Percentiles rank a stretch among this genome's conserved stretches.
phyloP scores from a whole-genome alignment of 2,888 invertebrate genomes.

The Apamea monoglypha region DNA sequence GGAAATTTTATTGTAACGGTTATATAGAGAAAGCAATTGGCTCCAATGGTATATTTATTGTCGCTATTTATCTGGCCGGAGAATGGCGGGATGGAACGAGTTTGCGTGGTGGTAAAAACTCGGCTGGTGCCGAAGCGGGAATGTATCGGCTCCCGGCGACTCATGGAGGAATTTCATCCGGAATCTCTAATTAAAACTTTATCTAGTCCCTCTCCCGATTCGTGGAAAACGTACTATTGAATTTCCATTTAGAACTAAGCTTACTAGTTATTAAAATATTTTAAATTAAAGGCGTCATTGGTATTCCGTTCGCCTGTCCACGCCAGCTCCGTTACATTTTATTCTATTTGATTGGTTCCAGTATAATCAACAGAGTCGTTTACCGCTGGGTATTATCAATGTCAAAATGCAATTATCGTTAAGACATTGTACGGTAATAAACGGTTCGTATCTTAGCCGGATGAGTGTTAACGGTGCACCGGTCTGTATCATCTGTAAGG shows the following conservation, averaged over 20 bases:
- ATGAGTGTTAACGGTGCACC: slow-evolving; percentile 66
- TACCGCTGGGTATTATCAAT: slow-evolving; percentile 63
- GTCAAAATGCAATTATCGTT: slow-evolving; percentile 71
- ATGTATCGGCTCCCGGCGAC: slow-evolving; percentile 84
- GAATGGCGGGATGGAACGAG: slow-evolving; percentile 82
- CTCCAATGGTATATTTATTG: slow-evolving; percentile 81
- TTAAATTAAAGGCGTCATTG: slow-evolving; percentile 53
- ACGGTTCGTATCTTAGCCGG: slow-evolving; percentile 65
- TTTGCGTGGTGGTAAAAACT: slow-evolving; percentile 85
- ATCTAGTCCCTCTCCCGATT: slow-evolving; percentile 80
- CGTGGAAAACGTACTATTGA: slow-evolving; percentile 70
- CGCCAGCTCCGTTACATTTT: slow-evolving; percentile 47
- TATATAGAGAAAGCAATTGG: slow-evolving; percentile 79
- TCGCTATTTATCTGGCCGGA: slow-evolving; percentile 79
- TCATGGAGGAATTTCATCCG: slow-evolving; percentile 86
- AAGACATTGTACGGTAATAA: slow-evolving; percentile 66
- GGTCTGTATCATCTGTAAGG: slow-evolving; percentile 50
- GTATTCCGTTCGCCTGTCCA: slow-evolving; percentile 42
- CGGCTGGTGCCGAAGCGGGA: slow-evolving; percentile 84
- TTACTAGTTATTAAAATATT: slow-evolving; percentile 59
- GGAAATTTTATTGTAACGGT: slow-evolving; percentile 67
- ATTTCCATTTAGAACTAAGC: slow-evolving; percentile 52
- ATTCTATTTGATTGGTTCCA: slow-evolving; percentile 58
- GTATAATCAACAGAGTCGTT: slow-evolving; percentile 58
- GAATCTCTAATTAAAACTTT: slow-evolving; percentile 90